Percentiles rank a stretch among this genome's conserved stretches.
Conservation (phyloP, 1,140 invertebrate species). For the Drosophila repletoides region DNA sequence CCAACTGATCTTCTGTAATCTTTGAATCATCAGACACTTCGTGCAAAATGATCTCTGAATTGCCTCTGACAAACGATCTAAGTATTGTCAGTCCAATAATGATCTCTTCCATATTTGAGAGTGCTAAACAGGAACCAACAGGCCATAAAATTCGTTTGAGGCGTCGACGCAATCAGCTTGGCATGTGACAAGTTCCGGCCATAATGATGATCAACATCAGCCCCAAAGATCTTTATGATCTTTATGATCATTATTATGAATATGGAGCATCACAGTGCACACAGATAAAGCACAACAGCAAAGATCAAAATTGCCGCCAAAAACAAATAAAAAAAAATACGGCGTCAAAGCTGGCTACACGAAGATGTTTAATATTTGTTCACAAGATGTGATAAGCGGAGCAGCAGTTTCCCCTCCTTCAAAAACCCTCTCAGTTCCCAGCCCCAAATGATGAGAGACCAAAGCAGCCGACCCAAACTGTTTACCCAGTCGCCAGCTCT, state of each 20-base stretch:
- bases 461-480: conserved; percentile 14
- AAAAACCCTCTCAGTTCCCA: too few species aligned
- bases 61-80: conserved; percentile 14
- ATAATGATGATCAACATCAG: conserved; percentile 46
- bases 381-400: conserved; percentile 62
- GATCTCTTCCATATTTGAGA: conserved; percentile 3
- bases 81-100: neutral
- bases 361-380: conserved; percentile 69
- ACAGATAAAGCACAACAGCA: conserved; percentile 40
- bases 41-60: too few species aligned
- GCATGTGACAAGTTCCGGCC: conserved; percentile 75
- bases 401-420: conserved; percentile 17
- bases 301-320: conserved; percentile 72
- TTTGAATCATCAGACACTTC: too few species aligned
- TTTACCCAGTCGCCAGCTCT: too few species aligned
- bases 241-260: conserved; percentile 29
- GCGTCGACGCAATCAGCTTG: conserved; percentile 47
- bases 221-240: conserved; percentile 24
- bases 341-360: conserved; percentile 48
- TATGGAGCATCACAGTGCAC: conserved; percentile 57
- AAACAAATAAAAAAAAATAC: conserved; percentile 41
- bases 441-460: conserved; percentile 4
- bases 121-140: conserved; percentile 49
- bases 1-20: too few species aligned
- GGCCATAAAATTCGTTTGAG: conserved; percentile 33